Percentiles rank a stretch among this genome's conserved stretches.
These are phyloP conservation scores for Melanotus villosus DNA, from an alignment of 2,888 invertebrate species.

Conservation along the genomic window DNA sequence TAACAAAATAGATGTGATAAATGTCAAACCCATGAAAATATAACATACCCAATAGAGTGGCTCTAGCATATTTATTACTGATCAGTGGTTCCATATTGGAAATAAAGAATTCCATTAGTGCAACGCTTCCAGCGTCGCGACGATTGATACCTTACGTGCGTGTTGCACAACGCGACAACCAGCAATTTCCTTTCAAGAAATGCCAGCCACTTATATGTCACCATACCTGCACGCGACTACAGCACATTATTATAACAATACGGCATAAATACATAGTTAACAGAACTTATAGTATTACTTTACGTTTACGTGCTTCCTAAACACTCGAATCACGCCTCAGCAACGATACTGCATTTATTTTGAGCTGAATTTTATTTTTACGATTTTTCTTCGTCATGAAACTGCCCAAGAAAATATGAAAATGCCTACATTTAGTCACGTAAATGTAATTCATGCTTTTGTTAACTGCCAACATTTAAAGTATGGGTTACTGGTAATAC, in stretches of 20 bases:
- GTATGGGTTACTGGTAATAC: too few relatives aligned
- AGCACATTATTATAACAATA: constrained; percentile 26
- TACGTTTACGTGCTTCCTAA: constrained; percentile 9
- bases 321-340: not conserved
- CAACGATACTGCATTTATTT: too few relatives aligned
- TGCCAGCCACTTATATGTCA: constrained; percentile 64
- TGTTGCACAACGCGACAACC: constrained; percentile 60
- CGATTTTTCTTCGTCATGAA: not conserved
- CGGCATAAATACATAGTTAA: constrained; percentile 37
- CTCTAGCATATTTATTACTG: constrained; percentile 44
- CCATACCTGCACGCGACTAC: constrained; percentile 60
- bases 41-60: constrained; percentile 32
- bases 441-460: too few relatives aligned
- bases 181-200: constrained; percentile 64
- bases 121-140: constrained; percentile 45
- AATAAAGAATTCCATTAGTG: constrained; percentile 55
- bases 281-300: constrained; percentile 1
- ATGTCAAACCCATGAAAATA: constrained; percentile 36
- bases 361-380: not conserved
- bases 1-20: constrained; percentile 5
- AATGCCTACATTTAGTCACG: too few relatives aligned
- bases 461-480: too few relatives aligned
- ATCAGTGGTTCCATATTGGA: constrained; percentile 48
- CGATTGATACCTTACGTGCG: constrained; percentile 52
- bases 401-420: too few relatives aligned